phyloP scores from a whole-genome alignment of 2,797 vertebrate species.

The Dallia pectoralis region DNA sequence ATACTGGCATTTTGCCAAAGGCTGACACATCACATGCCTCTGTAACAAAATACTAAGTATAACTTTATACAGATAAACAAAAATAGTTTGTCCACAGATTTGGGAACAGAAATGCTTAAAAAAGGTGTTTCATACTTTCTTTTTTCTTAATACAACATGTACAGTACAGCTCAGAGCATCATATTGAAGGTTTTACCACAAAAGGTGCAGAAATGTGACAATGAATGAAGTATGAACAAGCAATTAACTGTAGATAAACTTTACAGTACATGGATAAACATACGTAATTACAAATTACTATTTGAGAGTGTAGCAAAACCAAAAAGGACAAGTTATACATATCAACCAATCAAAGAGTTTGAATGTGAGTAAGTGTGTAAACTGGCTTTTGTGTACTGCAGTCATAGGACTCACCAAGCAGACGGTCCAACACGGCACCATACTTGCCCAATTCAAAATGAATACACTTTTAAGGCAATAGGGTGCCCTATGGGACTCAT shows the following conservation, averaged over 20 bases:
- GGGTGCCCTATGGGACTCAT: conserved; percentile 3
- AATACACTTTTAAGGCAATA: neutral
- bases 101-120: conserved; percentile 12
- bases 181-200: conserved; percentile 11
- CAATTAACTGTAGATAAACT: conserved; percentile 25
- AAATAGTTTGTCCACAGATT: conserved; percentile 17
- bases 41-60: conserved; percentile 26
- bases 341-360: conserved; percentile 28
- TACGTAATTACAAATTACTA: conserved; percentile 6
- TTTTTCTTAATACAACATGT: conserved; percentile 16
- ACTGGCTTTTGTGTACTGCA: conserved; percentile 10
- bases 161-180: conserved; percentile 24
- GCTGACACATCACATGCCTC: conserved; percentile 13
- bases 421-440: conserved; percentile 9
- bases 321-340: conserved; percentile 8
- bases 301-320: conserved; percentile 9
- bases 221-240: conserved; percentile 6
- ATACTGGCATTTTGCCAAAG: conserved; percentile 29
- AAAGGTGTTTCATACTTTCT: neutral
- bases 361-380: conserved; percentile 23
- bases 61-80: conserved; percentile 38
- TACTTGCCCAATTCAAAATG: neutral
- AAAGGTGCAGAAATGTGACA: neutral
- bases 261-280: conserved; percentile 7
- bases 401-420: conserved; percentile 16